These are phyloP conservation scores for Nycticorax nycticorax DNA, from an alignment of 2,113 vertebrate genomes.

Conservation along the genomic window DNA sequence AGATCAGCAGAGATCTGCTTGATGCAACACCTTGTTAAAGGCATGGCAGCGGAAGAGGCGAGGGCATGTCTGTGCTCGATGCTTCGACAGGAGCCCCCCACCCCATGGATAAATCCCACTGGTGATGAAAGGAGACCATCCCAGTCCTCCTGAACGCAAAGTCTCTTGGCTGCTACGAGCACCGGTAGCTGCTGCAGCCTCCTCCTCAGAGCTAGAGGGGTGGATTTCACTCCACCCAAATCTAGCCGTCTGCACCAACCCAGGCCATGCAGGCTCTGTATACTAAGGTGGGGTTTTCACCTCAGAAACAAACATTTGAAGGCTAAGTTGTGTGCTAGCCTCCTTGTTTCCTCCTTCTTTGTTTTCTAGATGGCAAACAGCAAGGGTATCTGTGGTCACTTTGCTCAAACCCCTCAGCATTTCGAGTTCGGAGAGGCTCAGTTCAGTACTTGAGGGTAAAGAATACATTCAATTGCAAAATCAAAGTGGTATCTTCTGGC, in stretches of 20 bases:
- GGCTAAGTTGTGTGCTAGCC: background rate
- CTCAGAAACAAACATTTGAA: background rate
- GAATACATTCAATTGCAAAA: constrained; percentile 4
- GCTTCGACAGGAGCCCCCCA: background rate
- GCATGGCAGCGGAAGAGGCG: background rate
- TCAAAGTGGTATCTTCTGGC: background rate
- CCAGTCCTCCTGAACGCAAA: background rate
- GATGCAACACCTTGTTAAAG: background rate
- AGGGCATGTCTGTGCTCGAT: background rate
- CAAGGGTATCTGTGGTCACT: background rate
- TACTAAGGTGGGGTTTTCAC: background rate
- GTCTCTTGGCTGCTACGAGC: background rate
- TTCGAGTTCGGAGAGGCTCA: background rate
- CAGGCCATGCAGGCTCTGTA: background rate
- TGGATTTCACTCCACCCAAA: background rate
- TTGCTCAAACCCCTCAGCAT: background rate
- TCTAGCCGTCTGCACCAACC: background rate
- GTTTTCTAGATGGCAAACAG: background rate
- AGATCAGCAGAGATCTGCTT: background rate
- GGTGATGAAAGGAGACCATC: background rate
- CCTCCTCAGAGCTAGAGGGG: background rate
- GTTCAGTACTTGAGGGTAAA: background rate
- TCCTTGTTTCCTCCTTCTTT: background rate
- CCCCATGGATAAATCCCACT: background rate
- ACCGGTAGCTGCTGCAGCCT: fast-evolving